These are phyloP conservation scores for Actinostola sp. DNA, from an alignment of 92 coral and sea anemone species.

Conservation along the genomic window DNA sequence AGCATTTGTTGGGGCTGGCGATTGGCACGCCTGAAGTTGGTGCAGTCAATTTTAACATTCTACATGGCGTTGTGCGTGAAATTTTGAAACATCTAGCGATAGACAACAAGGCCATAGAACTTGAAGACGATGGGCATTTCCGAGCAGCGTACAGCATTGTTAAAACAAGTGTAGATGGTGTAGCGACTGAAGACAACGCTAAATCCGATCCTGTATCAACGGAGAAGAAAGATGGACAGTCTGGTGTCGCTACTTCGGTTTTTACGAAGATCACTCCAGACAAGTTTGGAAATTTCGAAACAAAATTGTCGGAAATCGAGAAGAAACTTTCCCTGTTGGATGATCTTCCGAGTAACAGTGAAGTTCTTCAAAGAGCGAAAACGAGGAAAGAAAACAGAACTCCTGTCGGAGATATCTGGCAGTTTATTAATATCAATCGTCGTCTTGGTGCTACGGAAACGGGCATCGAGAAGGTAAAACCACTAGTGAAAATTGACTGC, in stretches of 20 bases:
- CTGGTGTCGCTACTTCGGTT: conserved; percentile 2
- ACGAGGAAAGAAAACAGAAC: conserved; percentile 75
- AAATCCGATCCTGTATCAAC: conserved; percentile 15
- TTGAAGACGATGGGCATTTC: conserved; percentile 76
- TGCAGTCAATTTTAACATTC: conserved; percentile 93
- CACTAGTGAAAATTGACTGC: too few species aligned
- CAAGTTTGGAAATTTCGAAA: conserved; percentile 69
- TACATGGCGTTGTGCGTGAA: conserved; percentile 92
- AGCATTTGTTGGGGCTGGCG: conserved; percentile 81
- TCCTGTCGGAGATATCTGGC: conserved; percentile 98
- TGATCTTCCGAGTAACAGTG: conserved; percentile 87
- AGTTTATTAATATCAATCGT: conserved; percentile 91
- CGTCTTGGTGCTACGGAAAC: conserved; percentile 95
- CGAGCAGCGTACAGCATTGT: conserved; percentile 73
- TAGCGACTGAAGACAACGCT: conserved; percentile 30
- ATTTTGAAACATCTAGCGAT: conserved; percentile 88
- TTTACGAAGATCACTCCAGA: conserved; percentile 5
- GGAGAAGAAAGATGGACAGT: conserved; percentile 24
- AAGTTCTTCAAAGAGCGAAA: conserved; percentile 84
- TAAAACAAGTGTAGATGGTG: conserved; percentile 49
- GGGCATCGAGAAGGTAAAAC: conserved; percentile 91
- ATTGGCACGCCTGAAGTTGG: conserved; percentile 95
- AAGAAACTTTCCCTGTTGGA: conserved; percentile 76
- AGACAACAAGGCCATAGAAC: conserved; percentile 76
- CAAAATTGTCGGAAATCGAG: conserved; percentile 78